phyloP scores from a whole-genome alignment of 2,888 invertebrate genomes.

The Thereva unica region DNA sequence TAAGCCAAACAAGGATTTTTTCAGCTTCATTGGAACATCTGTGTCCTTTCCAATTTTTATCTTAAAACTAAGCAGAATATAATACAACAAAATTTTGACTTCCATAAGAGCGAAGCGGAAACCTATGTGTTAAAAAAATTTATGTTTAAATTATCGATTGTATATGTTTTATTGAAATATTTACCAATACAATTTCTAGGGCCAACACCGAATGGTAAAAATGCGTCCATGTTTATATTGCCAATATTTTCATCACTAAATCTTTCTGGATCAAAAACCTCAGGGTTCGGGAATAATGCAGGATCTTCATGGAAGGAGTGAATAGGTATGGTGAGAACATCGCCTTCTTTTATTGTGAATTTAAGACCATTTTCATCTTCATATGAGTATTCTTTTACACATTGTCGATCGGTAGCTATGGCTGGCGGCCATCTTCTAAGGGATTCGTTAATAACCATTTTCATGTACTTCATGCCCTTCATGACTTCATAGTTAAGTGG shows the following conservation, averaged over 20 bases:
- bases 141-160: background rate
- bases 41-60: background rate
- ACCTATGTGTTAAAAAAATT: constrained; percentile 9
- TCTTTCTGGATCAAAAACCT: constrained; percentile 46
- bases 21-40: constrained; percentile 1
- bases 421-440: constrained; percentile 62
- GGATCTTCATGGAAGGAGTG: constrained; percentile 61
- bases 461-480: constrained; percentile 59
- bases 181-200: constrained; percentile 63
- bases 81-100: constrained; percentile 9
- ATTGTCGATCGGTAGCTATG: background rate
- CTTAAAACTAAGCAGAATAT: background rate
- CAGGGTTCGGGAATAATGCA: constrained; percentile 61
- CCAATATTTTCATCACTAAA: background rate
- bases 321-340: constrained; percentile 53
- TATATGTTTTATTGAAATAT: constrained; percentile 1
- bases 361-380: constrained; percentile 40
- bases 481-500: constrained; percentile 60
- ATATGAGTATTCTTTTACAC: constrained; percentile 55
- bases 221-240: constrained; percentile 49
- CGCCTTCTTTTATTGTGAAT: constrained; percentile 50
- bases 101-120: constrained; percentile 7
- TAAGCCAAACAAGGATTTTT: background rate
- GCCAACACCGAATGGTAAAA: constrained; percentile 60
- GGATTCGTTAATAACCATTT: constrained; percentile 61